Conservation (phyloP, 2,113 vertebrate genomes). For the Neogobius melanostomus region DNA sequence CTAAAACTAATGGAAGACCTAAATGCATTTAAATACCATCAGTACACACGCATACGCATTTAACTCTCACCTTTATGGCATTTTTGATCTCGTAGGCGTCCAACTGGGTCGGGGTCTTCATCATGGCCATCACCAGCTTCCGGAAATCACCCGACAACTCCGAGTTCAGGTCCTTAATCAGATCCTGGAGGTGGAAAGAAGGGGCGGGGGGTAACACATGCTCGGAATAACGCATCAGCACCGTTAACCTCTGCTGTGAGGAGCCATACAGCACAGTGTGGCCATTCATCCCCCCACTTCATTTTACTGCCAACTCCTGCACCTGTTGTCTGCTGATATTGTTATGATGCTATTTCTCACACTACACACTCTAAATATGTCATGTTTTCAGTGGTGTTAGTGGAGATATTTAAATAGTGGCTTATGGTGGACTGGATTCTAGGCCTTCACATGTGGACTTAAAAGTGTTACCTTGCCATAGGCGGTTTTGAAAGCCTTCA, state of each 20-base stretch:
- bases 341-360: constrained; percentile 1
- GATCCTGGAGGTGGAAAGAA: constrained; percentile 78
- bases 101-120: constrained; percentile 85
- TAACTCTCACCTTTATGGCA: constrained; percentile 86
- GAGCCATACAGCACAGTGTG: constrained; percentile 10
- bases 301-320: constrained; percentile 25
- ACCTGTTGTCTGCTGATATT: constrained; percentile 44
- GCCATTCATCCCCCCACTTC: constrained; percentile 31
- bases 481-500: constrained; percentile 89
- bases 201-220: constrained; percentile 37
- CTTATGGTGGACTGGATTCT: not conserved
- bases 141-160: constrained; percentile 97
- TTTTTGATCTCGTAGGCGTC: constrained; percentile 87
- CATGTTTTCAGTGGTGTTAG: constrained; percentile 11
- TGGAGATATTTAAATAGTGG: not conserved
- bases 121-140: constrained; percentile 87
- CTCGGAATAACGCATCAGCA: constrained; percentile 33
- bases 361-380: not conserved
- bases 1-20: no score
- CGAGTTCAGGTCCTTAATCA: constrained; percentile 95
- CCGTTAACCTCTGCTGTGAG: constrained; percentile 11
- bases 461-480: constrained; percentile 88
- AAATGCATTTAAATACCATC: no score
- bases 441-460: not conserved
- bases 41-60: no score